phyloP scores from a whole-genome alignment of 2,888 invertebrate species.

The Tetragonula carbonaria region DNA sequence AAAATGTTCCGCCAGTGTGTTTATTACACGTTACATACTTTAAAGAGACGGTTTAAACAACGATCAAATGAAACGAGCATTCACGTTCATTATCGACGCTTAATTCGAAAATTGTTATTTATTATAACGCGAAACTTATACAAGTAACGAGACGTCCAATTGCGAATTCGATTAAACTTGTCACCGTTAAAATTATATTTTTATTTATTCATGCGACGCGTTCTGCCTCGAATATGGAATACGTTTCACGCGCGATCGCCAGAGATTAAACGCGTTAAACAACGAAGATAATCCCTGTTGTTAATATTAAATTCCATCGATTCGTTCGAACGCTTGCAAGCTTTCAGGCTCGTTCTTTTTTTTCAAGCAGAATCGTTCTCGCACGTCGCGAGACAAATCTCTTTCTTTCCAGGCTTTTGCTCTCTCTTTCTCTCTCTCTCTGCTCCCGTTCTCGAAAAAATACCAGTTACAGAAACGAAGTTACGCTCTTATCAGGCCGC shows the following conservation, averaged over 20 bases:
- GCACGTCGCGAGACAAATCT: neutral
- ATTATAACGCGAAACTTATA: neutral
- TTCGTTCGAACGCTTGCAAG: too few species aligned
- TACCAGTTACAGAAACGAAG: neutral
- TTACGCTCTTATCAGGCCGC: constrained; percentile 3
- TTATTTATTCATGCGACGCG: neutral
- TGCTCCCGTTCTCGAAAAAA: too few species aligned
- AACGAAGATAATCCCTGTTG: too few species aligned
- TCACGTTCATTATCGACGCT: neutral
- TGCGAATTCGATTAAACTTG: neutral
- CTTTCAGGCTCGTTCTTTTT: too few species aligned
- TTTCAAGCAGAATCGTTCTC: neutral
- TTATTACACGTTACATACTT: neutral
- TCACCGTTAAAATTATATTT: neutral
- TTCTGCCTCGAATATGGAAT: neutral
- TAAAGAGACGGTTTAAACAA: neutral
- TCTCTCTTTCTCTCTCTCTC: neutral
- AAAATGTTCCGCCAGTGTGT: neutral
- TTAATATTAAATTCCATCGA: too few species aligned
- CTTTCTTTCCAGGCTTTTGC: neutral
- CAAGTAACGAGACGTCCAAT: neutral
- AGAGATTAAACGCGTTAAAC: too few species aligned
- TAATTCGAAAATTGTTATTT: neutral
- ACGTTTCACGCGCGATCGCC: too few species aligned
- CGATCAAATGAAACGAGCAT: neutral